Base-by-base conservation (phyloP, 1,140 invertebrate species). In the Euwallacea similis region DNA sequence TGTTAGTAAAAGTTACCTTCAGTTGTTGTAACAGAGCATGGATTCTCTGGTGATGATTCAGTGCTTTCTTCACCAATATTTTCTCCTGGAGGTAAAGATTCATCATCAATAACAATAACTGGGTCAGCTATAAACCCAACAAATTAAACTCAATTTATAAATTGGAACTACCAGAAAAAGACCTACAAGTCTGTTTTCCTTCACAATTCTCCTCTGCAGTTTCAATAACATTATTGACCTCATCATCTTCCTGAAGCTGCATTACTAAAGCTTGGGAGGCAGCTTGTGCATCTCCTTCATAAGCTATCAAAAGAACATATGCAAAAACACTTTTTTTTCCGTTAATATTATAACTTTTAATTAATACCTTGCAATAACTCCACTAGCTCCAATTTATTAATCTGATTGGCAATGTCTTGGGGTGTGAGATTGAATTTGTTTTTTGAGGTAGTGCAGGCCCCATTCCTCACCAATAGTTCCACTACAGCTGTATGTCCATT, bases 371-470 rank as follows among this genome's bases (percentile, higher is more conserved):
- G 82, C 9, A 92, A 77, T 46, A 89, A 78, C 64, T 89, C 82
- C 10, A 88, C 84, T 11, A 92, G 85, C 76, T 92, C 90, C 16
- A 83, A 67, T 63, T 87, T 81, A 42, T 87, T 83, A 69, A 87
- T 88, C 70, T 89, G 87, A 41, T 86, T 79, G 0, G 93, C 93
- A 64, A 96, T 88, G 76, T 89, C 88, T n/a, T 91, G 80, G 33
- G 94, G 90, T 2, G 92, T 92, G 80, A 93, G 91, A 50, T 90
- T 87, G 84, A 97, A 97, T 86, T 96, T 96, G 81, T 91, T 94
- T 53, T 84, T 81, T 59, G 84, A 80, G 69, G 84, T 83, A 6
- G 87, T 82, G 80, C 92, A 86, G 0, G 93, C 93, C 13, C 93
- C 92, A 77, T 88, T 82, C 64, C 88, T 85, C 3, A 97, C 78